Conservation (phyloP, 1,140 invertebrate species). For the Phymastichus coffea region DNA sequence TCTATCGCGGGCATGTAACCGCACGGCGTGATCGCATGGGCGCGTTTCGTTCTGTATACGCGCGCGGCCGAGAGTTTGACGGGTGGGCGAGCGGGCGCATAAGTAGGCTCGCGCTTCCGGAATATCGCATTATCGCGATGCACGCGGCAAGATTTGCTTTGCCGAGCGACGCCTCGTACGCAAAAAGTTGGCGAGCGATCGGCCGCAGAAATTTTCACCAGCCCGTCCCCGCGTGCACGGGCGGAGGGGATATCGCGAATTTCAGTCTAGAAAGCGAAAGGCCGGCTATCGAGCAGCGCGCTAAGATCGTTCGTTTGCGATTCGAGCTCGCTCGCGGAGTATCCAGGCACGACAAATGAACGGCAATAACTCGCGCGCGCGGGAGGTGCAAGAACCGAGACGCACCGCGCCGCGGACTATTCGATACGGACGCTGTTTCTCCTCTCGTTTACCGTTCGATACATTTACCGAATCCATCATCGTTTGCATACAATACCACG, state of each 20-base stretch:
- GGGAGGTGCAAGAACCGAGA: background rate
- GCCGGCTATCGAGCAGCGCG: background rate
- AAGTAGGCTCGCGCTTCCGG: slow-evolving; percentile 5
- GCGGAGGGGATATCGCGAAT: background rate
- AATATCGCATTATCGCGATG: too few species aligned
- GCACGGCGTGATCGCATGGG: too few species aligned
- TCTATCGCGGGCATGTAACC: too few species aligned
- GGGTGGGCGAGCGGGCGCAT: background rate
- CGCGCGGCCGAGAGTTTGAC: too few species aligned
- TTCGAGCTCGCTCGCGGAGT: background rate
- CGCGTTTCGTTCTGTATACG: too few species aligned
- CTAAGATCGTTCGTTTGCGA: background rate
- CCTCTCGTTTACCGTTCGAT: background rate
- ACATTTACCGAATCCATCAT: background rate
- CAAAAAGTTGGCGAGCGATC: background rate
- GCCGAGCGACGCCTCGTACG: too few species aligned
- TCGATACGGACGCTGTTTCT: background rate
- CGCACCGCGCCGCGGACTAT: background rate
- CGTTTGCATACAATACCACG: slow-evolving; percentile 10
- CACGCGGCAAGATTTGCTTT: too few species aligned
- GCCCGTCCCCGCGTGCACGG: background rate
- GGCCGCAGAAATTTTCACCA: too few species aligned
- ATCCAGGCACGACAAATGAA: background rate
- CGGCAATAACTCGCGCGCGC: background rate
- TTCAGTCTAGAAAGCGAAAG: background rate